Evolutionary conservation across 2,113 vertebrate genomes (phyloP).

Genomic region (Eudyptes chrysolophus): DNA sequence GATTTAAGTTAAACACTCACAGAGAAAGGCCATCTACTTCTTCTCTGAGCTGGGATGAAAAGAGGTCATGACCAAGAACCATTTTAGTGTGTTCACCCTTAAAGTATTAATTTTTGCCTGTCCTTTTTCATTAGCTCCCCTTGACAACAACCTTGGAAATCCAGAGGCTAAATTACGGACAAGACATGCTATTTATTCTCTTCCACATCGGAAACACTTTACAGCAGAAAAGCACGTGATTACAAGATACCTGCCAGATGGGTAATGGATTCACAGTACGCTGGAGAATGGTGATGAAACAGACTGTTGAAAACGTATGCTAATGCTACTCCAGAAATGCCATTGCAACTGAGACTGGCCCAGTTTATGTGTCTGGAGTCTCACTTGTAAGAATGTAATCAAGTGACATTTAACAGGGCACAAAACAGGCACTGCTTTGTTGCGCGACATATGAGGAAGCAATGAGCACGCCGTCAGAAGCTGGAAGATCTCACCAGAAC

Average conservation of each 20-base stretch:
- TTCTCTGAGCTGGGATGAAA: background rate
- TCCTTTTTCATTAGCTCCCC: background rate
- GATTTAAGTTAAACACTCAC: background rate
- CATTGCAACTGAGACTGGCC: background rate
- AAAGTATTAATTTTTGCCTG: background rate
- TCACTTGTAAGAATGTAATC: conserved; percentile 40
- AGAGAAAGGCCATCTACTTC: background rate
- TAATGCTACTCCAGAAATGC: background rate
- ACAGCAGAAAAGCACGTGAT: background rate
- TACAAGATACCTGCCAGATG: conserved; percentile 42
- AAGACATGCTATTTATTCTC: background rate
- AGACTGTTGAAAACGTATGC: background rate
- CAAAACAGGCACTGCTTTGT: background rate
- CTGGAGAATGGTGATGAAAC: background rate
- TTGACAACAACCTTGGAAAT: background rate
- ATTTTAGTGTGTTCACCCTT: background rate
- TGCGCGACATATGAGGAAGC: background rate
- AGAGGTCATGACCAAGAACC: background rate
- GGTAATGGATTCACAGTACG: background rate
- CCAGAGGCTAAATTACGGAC: background rate
- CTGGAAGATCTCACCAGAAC: background rate
- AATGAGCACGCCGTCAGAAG: background rate
- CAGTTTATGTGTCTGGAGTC: background rate
- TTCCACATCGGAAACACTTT: background rate
- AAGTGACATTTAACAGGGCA: conserved; percentile 25